Conservation (phyloP, 2,113 vertebrate genomes). For the Gavialis gangeticus region DNA sequence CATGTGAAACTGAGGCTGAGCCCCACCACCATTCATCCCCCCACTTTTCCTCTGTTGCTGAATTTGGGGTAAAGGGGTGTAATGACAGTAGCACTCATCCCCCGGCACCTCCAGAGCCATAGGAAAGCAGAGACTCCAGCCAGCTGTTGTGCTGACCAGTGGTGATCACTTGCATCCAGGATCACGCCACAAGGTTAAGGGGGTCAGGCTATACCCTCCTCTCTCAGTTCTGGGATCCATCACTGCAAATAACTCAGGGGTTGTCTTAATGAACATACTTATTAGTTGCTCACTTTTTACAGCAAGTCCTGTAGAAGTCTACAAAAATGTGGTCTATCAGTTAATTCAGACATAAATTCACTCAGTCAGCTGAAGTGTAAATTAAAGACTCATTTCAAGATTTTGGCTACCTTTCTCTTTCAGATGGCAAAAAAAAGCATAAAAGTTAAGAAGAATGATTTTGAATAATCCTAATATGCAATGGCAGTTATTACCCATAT, state of each 20-base stretch:
- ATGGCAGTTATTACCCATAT: background rate
- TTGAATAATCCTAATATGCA: conserved; percentile 22
- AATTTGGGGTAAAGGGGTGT: no score
- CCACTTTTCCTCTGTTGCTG: no score
- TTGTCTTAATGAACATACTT: conserved; percentile 41
- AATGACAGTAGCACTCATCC: no score
- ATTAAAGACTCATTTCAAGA: background rate
- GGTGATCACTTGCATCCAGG: no score
- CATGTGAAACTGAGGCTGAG: no score
- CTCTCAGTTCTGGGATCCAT: background rate
- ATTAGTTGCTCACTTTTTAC: background rate
- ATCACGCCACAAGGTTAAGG: no score
- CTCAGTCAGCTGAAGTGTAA: conserved; percentile 16
- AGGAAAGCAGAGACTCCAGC: no score
- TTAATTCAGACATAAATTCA: conserved; percentile 32
- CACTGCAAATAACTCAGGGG: background rate
- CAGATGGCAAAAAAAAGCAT: conserved; percentile 34
- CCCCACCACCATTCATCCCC: no score
- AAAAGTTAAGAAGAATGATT: conserved; percentile 4
- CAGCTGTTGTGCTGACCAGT: no score
- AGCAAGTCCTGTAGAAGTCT: conserved; percentile 43
- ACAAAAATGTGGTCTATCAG: conserved; percentile 36
- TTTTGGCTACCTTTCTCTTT: background rate
- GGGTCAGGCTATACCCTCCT: no score
- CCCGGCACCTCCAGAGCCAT: no score